Percentiles rank a stretch among this genome's conserved stretches.
phyloP scores from a whole-genome alignment of 2,888 invertebrate genomes.

The Andrena dorsata region DNA sequence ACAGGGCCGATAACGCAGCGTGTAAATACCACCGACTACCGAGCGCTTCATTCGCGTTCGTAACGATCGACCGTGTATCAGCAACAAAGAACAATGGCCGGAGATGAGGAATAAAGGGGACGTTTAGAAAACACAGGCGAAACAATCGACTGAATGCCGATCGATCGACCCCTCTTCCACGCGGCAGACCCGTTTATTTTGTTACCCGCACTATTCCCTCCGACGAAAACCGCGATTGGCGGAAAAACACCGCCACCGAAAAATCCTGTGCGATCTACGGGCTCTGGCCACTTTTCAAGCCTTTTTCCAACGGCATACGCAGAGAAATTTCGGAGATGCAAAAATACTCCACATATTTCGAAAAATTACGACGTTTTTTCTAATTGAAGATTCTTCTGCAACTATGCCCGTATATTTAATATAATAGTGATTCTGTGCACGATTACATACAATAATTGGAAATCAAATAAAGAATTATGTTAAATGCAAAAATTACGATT shows the following conservation, averaged over 20 bases:
- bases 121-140: constrained; percentile 68
- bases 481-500: no score
- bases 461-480: no score
- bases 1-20: not conserved
- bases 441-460: no score
- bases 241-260: not conserved
- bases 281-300: not conserved
- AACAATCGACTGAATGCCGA: constrained; percentile 66
- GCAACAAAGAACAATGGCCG: constrained; percentile 63
- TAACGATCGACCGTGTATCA: constrained; percentile 46
- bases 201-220: not conserved
- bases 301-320: not conserved
- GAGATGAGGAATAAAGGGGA: constrained; percentile 59
- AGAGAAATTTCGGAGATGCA: not conserved
- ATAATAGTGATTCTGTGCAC: no score
- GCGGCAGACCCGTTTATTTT: constrained; percentile 35
- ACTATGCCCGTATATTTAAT: no score
- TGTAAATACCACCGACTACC: constrained; percentile 25
- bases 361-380: not conserved
- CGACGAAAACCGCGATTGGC: not conserved
- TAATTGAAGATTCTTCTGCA: no score
- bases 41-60: constrained; percentile 24
- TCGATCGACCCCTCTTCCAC: constrained; percentile 52
- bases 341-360: not conserved
- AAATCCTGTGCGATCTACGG: not conserved